Conservation (phyloP, 2,888 invertebrate species). For the Heterodera filipjevi region DNA sequence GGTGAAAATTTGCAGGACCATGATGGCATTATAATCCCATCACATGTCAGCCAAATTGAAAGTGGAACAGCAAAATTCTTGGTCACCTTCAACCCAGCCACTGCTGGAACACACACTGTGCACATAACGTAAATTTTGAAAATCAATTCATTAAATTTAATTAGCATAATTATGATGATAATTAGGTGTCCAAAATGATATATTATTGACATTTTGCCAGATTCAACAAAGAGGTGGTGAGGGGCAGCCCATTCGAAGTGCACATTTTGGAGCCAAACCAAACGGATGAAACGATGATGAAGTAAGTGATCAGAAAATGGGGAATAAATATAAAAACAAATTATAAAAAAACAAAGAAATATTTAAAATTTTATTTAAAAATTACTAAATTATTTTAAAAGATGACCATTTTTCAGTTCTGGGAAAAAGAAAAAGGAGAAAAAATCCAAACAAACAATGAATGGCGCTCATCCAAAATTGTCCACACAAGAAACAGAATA, state of each 20-base stretch:
- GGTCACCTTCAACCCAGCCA: conserved; percentile 92
- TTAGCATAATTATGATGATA: neutral
- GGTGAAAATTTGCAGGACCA: conserved; percentile 68
- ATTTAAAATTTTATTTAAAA: conserved; percentile 31
- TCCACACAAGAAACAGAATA: neutral
- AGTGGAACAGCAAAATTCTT: conserved; percentile 74
- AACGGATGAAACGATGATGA: conserved; percentile 17
- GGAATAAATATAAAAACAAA: neutral
- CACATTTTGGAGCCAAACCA: conserved; percentile 64
- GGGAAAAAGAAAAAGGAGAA: conserved; percentile 59
- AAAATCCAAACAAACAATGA: conserved; percentile 49
- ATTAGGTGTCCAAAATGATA: too few species aligned
- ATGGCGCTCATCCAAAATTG: conserved; percentile 29
- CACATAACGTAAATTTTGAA: conserved; percentile 76
- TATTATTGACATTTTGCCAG: neutral
- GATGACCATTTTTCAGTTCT: conserved; percentile 29
- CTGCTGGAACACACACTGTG: conserved; percentile 89
- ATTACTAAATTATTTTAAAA: neutral
- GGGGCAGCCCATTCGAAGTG: conserved; percentile 78
- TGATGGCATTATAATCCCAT: conserved; percentile 77
- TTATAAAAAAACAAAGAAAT: too few species aligned
- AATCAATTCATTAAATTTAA: neutral
- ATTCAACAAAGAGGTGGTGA: conserved; percentile 84
- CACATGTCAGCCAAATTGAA: conserved; percentile 64
- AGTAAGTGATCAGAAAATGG: neutral